Conservation (phyloP, 92 coral and sea anemone genomes). For the Siderastrea siderea region DNA sequence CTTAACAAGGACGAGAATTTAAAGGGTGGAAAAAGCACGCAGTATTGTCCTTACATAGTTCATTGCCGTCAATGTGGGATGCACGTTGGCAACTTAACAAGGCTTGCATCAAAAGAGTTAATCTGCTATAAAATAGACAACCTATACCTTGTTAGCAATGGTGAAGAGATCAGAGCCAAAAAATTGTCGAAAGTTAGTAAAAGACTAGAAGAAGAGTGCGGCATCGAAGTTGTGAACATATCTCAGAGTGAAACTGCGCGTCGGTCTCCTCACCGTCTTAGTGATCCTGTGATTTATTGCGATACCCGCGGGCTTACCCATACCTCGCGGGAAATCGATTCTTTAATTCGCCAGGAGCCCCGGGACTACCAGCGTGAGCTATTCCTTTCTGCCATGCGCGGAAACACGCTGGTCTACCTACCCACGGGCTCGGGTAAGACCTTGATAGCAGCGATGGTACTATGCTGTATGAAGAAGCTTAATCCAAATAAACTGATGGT, state of each 20-base stretch:
- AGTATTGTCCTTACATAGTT: constrained; percentile 67
- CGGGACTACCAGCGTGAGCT: constrained; percentile 91
- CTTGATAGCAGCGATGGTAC: constrained; percentile 91
- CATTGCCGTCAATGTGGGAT: constrained; percentile 64
- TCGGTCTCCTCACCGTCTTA: background rate
- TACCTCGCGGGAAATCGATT: constrained; percentile 47
- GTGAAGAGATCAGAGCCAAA: constrained; percentile 49
- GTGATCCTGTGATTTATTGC: constrained; percentile 76
- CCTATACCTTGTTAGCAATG: constrained; percentile 32
- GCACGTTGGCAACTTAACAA: constrained; percentile 64
- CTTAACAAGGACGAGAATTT: constrained; percentile 51
- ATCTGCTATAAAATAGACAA: constrained; percentile 81
- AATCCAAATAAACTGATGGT: constrained; percentile 90
- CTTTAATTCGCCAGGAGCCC: constrained; percentile 74
- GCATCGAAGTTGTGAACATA: constrained; percentile 72
- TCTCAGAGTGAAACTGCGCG: background rate
- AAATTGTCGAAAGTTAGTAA: constrained; percentile 58
- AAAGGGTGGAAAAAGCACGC: constrained; percentile 56
- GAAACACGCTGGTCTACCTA: constrained; percentile 88
- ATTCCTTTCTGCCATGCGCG: constrained; percentile 77
- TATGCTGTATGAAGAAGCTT: constrained; percentile 93
- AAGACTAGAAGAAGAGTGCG: constrained; percentile 41
- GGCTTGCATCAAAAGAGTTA: constrained; percentile 51
- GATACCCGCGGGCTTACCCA: constrained; percentile 70
- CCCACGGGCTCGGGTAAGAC: constrained; percentile 99